phyloP scores from a whole-genome alignment of 2,797 vertebrate species.

The Poeciliopsis paucimaculata region DNA sequence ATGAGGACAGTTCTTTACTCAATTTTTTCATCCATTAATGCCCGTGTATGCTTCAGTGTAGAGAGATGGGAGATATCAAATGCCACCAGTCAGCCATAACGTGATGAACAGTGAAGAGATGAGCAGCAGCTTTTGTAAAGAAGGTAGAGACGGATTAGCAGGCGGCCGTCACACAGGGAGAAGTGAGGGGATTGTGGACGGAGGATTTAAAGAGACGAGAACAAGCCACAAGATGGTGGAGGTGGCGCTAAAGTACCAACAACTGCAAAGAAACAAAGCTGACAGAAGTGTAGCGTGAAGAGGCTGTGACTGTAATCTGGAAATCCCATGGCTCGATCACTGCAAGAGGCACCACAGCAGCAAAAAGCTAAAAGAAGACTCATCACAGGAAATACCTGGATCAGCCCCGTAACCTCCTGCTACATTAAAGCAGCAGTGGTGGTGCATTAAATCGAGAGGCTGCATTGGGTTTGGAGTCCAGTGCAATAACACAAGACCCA shows the following conservation, averaged over 20 bases:
- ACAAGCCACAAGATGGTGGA: constrained; percentile 40
- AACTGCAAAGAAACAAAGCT: constrained; percentile 6
- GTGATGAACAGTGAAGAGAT: constrained; percentile 26
- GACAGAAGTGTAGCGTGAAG: constrained; percentile 5
- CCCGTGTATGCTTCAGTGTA: neutral
- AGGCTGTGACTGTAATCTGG: constrained; percentile 39
- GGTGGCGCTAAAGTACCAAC: constrained; percentile 15
- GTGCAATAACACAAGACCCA: constrained; percentile 5
- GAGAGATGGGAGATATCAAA: constrained; percentile 19
- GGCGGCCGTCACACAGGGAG: constrained; percentile 20
- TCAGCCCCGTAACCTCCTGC: constrained; percentile 31
- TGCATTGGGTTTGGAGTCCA: constrained; percentile 14
- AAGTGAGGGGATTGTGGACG: constrained; percentile 35
- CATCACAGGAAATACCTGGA: constrained; percentile 52
- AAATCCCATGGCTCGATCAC: constrained; percentile 28
- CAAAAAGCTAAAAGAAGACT: constrained; percentile 37
- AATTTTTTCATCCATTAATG: constrained; percentile 29
- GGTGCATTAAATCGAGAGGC: constrained; percentile 9
- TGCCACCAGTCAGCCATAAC: constrained; percentile 17
- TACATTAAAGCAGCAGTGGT: constrained; percentile 5
- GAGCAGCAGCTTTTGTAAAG: constrained; percentile 34
- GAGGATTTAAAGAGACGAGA: constrained; percentile 40
- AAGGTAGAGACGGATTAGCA: constrained; percentile 48
- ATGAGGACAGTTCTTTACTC: neutral
- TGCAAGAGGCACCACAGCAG: constrained; percentile 19